Base-by-base conservation (phyloP, 2,888 invertebrate species). In the Netelia virgata region DNA sequence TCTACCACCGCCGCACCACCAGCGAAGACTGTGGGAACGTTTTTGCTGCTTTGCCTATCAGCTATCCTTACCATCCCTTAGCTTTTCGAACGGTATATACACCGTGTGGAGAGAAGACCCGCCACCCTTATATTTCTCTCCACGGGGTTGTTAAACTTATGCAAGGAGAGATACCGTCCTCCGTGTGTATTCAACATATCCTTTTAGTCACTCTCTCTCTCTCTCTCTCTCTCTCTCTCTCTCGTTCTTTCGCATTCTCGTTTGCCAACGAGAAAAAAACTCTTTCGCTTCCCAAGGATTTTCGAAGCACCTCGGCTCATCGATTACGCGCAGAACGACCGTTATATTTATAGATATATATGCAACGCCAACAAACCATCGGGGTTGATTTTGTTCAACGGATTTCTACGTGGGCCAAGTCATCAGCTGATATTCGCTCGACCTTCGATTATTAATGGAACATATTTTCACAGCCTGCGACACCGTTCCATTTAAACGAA, bases 1-100 rank as follows among this genome's bases (percentile, higher is more conserved):
- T 77, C 77, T 28, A 69, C 84, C 84, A 69, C 73, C 78, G 63
- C 77, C 83, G 78, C 78, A 73, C 78, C 69, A 92, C 91, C 92
- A 92, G 91, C 92, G 88, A 91, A 92, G 89, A 90, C 91, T 91
- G 90, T 90, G 90, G 90, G 90, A 92, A 93, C 90, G 87, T 89
- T 89, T 89, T 89, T 73, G 79, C 90, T 90, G 89, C 87, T 92
- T 91, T 92, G 91, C 91, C 91, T 91, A 92, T 92, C 91, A 87
- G 57, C 68, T 55, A 61, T 75, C 75, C 75, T 69, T 73, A 14
- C n/a, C 64, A 16, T 70, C 74, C 72, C 76, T 72, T 47, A 16
- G 43, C 55, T 9, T 50, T 36, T 61, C 55, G 55, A 18, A 18
- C 47, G 36, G 66, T 36, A 72, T 28, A 11, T 28, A n/a, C 20